Evolutionary conservation across 2,888 invertebrate species (phyloP).

Genomic region (Drosophila borealis): DNA sequence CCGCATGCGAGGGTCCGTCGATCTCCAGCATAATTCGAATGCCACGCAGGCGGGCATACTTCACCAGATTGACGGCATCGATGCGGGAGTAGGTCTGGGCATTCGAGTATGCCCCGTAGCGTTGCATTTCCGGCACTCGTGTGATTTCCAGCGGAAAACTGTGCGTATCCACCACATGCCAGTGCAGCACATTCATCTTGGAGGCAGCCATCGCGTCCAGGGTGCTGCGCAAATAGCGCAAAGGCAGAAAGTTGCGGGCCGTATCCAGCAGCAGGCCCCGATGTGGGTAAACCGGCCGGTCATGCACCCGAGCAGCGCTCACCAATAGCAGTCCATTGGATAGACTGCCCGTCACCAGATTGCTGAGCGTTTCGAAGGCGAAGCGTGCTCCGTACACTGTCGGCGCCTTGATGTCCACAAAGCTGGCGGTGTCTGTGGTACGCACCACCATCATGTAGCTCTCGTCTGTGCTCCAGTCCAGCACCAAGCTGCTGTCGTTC

Average conservation of each 20-base stretch:
- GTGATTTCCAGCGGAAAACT: conserved; percentile 94
- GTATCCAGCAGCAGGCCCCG: conserved; percentile 96
- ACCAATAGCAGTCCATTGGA: conserved; percentile 87
- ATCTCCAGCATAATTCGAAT: conserved; percentile 94
- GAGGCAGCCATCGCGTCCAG: conserved; percentile 93
- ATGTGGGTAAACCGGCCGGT: conserved; percentile 92
- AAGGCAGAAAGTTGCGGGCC: conserved; percentile 93
- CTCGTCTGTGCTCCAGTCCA: conserved; percentile 90
- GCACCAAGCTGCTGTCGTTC: conserved; percentile 85
- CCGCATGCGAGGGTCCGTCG: conserved; percentile 94
- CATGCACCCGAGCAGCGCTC: conserved; percentile 88
- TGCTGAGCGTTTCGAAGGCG: conserved; percentile 91
- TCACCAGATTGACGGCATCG: conserved; percentile 89
- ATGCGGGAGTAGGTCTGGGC: conserved; percentile 89
- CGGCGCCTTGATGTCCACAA: conserved; percentile 86
- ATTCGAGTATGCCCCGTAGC: conserved; percentile 90
- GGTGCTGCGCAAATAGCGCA: conserved; percentile 89
- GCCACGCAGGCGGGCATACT: conserved; percentile 92
- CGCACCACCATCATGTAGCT: conserved; percentile 88
- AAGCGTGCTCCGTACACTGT: conserved; percentile 91
- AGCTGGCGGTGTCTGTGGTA: conserved; percentile 86
- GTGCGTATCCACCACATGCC: conserved; percentile 96
- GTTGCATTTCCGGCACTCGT: conserved; percentile 90
- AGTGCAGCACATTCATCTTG: conserved; percentile 96
- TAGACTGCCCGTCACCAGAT: conserved; percentile 86